phyloP scores from a whole-genome alignment of 2,797 vertebrate genomes.

The Psittacula derbiana region DNA sequence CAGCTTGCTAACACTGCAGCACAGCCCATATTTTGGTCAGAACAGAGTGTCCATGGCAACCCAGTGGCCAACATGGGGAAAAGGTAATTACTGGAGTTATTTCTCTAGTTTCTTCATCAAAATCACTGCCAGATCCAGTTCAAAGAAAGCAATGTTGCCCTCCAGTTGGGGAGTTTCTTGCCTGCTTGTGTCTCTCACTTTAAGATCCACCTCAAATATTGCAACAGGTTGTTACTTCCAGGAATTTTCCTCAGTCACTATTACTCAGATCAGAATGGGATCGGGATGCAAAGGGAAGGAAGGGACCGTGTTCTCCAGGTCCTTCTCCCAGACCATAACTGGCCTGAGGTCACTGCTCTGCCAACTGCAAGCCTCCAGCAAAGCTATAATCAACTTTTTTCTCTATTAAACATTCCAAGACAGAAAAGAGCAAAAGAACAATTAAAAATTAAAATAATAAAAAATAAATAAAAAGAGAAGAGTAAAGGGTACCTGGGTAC shows the following conservation, averaged over 20 bases:
- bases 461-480: background rate
- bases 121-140: background rate
- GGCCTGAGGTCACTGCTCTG: background rate
- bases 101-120: constrained; percentile 14
- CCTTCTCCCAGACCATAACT: background rate
- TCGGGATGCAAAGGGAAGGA: background rate
- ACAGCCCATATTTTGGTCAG: background rate
- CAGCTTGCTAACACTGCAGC: background rate
- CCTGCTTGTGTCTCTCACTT: background rate
- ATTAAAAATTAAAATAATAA: background rate
- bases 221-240: background rate
- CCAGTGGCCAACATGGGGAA: background rate
- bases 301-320: fast-evolving
- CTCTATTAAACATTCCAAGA: background rate
- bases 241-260: background rate
- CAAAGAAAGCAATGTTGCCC: background rate
- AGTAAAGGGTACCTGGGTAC: background rate
- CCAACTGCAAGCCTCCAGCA: background rate
- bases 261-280: fast-evolving
- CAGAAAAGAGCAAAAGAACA: background rate
- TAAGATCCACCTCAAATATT: background rate
- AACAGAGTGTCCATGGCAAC: constrained; percentile 39
- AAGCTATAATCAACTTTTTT: background rate
- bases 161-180: background rate
- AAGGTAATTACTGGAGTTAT: constrained; percentile 34